phyloP scores from a whole-genome alignment of 2,797 vertebrate genomes.

The Taeniopygia guttata region DNA sequence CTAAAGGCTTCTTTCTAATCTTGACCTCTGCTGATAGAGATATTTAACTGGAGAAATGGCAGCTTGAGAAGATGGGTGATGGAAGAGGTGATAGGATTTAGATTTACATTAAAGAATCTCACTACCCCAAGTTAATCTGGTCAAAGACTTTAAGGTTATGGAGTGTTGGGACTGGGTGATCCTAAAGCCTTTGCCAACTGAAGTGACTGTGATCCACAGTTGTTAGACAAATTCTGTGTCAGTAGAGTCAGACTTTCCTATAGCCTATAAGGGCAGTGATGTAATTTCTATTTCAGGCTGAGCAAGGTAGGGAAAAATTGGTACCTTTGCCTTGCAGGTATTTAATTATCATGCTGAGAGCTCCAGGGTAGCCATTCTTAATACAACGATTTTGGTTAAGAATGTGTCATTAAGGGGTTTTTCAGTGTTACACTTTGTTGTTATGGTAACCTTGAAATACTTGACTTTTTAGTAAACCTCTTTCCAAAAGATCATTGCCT shows the following conservation, averaged over 20 bases:
- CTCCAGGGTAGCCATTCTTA: neutral
- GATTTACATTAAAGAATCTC: neutral
- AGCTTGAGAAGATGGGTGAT: neutral
- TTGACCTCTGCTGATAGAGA: neutral
- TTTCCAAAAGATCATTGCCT: neutral
- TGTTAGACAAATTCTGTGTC: neutral
- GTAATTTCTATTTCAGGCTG: neutral
- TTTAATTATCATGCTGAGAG: neutral
- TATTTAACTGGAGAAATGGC: neutral
- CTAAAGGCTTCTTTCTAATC: neutral
- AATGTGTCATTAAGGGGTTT: neutral
- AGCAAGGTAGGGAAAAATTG: neutral
- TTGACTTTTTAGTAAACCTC: conserved; percentile 4
- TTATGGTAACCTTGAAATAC: conserved; percentile 36
- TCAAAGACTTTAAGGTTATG: neutral
- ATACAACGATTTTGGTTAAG: neutral
- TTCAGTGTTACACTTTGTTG: conserved; percentile 23
- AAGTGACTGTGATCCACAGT: neutral
- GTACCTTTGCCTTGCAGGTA: neutral
- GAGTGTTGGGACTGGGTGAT: neutral
- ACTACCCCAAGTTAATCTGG: neutral
- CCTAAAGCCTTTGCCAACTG: neutral
- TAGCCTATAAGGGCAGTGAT: neutral
- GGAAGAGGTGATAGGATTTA: neutral
- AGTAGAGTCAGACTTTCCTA: neutral